Percentiles rank a stretch among this genome's conserved stretches.
phyloP scores from a whole-genome alignment of 1,140 invertebrate genomes.

The Dinoponera quadriceps region DNA sequence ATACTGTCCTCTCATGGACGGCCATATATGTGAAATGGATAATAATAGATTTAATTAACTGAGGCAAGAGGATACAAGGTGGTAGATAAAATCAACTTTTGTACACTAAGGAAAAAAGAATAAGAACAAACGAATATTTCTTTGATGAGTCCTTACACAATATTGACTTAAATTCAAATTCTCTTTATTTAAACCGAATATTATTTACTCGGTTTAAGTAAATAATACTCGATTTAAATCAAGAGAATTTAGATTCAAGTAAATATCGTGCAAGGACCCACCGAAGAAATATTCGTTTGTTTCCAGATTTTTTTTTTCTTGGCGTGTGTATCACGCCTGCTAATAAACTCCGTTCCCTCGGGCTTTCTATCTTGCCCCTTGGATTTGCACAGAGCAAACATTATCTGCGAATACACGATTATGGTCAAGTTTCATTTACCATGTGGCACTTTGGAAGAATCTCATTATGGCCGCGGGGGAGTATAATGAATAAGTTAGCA shows the following conservation, averaged over 20 bases:
- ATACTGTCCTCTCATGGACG: neutral
- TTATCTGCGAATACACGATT: slow-evolving; percentile 52
- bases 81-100: slow-evolving; percentile 13
- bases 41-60: slow-evolving; percentile 49
- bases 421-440: slow-evolving; percentile 45
- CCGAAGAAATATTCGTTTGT: no score
- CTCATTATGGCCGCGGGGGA: slow-evolving; percentile 11
- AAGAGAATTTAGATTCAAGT: no score
- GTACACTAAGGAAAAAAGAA: no score
- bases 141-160: no score
- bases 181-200: no score
- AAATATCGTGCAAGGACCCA: no score
- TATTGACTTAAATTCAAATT: no score
- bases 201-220: no score
- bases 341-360: neutral
- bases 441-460: slow-evolving; percentile 26
- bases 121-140: no score
- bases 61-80: neutral
- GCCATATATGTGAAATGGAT: neutral
- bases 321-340: slow-evolving; percentile 10
- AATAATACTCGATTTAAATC: no score
- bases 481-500: slow-evolving; percentile 34
- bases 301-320: no score
- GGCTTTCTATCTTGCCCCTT: slow-evolving; percentile 34
- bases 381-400: slow-evolving; percentile 54